Conservation (phyloP, 2,888 invertebrate species). For the Dynastes grantii region DNA sequence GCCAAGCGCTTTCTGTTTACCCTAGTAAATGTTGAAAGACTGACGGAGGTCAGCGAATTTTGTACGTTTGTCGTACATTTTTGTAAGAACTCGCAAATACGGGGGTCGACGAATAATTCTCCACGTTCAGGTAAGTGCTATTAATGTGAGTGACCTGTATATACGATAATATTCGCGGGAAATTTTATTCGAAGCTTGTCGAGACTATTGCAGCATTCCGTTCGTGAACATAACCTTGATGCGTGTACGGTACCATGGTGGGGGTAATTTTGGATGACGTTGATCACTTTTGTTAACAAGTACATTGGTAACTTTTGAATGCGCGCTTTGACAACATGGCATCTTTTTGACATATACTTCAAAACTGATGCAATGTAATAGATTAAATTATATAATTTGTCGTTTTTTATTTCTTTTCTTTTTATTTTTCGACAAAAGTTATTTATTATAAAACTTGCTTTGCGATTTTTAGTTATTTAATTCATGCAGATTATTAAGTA, state of each 20-base stretch:
- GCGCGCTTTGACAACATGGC: slow-evolving; percentile 12
- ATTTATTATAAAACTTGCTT: no score
- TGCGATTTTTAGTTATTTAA: no score
- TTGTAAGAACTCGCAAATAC: slow-evolving; percentile 16
- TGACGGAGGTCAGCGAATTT: slow-evolving; percentile 35
- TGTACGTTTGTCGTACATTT: slow-evolving; percentile 16
- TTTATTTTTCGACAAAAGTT: no score
- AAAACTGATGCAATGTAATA: no score
- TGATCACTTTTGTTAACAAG: neutral
- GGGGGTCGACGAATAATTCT: slow-evolving; percentile 23
- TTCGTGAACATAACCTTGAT: slow-evolving; percentile 31
- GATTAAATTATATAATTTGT: no score
- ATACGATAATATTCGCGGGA: neutral
- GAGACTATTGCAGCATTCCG: neutral
- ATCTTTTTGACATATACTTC: slow-evolving; percentile 13
- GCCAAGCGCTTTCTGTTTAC: slow-evolving; percentile 31
- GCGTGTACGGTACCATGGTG: slow-evolving; percentile 8
- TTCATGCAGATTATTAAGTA: no score
- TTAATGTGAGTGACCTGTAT: slow-evolving; percentile 14
- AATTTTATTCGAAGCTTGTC: slow-evolving; percentile 2
- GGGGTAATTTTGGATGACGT: slow-evolving; percentile 21
- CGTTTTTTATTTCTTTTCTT: no score
- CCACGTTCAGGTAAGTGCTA: slow-evolving; percentile 22
- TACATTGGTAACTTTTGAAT: neutral
- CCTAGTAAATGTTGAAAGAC: slow-evolving; percentile 25